phyloP scores from a whole-genome alignment of 2,888 invertebrate genomes.

The Plemyria rubiginata region DNA sequence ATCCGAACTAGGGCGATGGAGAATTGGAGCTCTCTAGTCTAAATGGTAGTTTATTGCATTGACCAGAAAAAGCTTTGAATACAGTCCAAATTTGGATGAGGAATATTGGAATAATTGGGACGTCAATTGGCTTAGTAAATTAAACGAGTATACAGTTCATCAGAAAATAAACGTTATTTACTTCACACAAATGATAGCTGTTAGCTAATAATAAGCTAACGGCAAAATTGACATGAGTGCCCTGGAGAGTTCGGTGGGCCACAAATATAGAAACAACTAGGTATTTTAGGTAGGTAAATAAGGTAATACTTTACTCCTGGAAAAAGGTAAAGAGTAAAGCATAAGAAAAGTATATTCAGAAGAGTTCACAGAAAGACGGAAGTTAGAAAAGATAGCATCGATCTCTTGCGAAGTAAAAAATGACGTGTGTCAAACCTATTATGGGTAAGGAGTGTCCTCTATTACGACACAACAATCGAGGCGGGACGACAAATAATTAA shows the following conservation, averaged over 20 bases:
- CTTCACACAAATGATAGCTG: neutral
- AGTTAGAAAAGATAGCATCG: conserved; percentile 19
- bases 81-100: neutral
- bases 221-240: too few species aligned
- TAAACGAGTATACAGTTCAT: neutral
- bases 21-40: conserved; percentile 17
- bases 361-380: neutral
- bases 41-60: conserved; percentile 11
- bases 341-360: neutral
- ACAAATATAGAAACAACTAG: too few species aligned
- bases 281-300: too few species aligned
- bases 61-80: conserved; percentile 6
- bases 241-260: too few species aligned
- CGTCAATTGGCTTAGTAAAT: conserved; percentile 7
- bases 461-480: conserved; percentile 54
- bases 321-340: too few species aligned
- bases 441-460: conserved; percentile 53
- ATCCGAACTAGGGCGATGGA: conserved; percentile 14
- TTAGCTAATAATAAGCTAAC: neutral
- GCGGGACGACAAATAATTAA: conserved; percentile 61
- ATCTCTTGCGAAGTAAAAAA: conserved; percentile 32
- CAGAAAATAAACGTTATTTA: neutral
- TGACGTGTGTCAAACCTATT: conserved; percentile 42
- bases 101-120: neutral
- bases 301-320: too few species aligned